phyloP scores from a whole-genome alignment of 2,797 vertebrate genomes.

The Tenualosa ilisha region DNA sequence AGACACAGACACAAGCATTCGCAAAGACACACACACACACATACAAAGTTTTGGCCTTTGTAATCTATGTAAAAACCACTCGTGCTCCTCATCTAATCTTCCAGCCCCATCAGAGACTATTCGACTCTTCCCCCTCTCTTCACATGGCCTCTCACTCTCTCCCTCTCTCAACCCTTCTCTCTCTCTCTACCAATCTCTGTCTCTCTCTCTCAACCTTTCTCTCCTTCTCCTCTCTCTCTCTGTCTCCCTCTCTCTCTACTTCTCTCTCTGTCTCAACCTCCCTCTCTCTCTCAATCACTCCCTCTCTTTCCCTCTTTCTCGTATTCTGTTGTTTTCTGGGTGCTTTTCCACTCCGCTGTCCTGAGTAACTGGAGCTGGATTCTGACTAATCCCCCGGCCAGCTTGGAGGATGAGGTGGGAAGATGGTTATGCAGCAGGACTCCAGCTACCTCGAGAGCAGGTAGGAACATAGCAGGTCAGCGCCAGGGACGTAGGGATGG shows the following conservation, averaged over 20 bases:
- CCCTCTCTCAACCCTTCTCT: neutral
- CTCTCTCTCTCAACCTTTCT: neutral
- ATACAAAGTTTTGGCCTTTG: neutral
- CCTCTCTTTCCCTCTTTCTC: neutral
- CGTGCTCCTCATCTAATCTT: neutral
- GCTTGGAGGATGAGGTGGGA: neutral
- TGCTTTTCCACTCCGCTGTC: neutral
- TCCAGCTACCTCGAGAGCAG: neutral
- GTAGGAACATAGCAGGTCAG: neutral
- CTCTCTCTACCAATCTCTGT: neutral
- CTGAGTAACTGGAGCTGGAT: neutral
- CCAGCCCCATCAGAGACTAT: neutral
- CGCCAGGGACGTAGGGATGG: neutral
- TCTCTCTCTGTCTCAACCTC: no score
- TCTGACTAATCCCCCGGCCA: neutral
- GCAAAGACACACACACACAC: slow-evolving; percentile 23
- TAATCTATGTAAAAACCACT: slow-evolving; percentile 9
- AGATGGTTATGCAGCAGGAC: slow-evolving; percentile 10
- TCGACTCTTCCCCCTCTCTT: slow-evolving; percentile 5
- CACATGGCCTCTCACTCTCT: neutral
- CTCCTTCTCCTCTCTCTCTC: neutral
- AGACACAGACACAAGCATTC: neutral
- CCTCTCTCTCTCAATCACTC: neutral
- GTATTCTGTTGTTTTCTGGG: slow-evolving; percentile 2
- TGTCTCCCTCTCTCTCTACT: neutral